A percentile compares a stretch with the other conserved stretches of the same genome.
Conservation (phyloP, 2,888 invertebrate genomes). For the Agrotis clavis region DNA sequence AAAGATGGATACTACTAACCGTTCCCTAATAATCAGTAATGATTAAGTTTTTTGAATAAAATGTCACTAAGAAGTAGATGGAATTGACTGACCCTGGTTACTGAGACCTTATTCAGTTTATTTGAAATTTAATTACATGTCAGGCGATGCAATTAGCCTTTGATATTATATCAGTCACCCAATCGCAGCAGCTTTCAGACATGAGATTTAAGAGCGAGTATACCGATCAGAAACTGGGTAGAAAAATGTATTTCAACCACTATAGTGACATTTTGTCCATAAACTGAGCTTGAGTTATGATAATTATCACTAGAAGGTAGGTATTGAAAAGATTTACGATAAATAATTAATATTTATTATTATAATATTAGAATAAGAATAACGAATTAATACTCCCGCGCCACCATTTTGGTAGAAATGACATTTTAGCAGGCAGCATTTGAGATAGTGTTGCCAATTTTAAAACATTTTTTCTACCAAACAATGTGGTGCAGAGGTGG, state of each 20-base stretch:
- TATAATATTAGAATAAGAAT: slow-evolving; percentile 60
- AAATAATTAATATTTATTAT: slow-evolving; percentile 60
- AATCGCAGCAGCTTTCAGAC: not conserved
- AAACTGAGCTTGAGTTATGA: slow-evolving; percentile 34
- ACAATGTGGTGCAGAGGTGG: slow-evolving; percentile 50
- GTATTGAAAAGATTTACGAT: slow-evolving; percentile 56
- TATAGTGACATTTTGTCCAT: slow-evolving; percentile 44
- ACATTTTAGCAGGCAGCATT: slow-evolving; percentile 44
- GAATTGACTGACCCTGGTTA: not conserved
- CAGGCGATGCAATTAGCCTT: not conserved
- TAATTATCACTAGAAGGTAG: slow-evolving; percentile 52
- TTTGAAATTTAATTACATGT: not conserved
- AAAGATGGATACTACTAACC: slow-evolving; percentile 23
- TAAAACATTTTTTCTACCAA: slow-evolving; percentile 58
- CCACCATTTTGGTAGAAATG: slow-evolving; percentile 58
- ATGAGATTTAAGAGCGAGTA: too few relatives aligned
- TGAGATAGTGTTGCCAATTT: slow-evolving; percentile 25
- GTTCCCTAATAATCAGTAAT: slow-evolving; percentile 32
- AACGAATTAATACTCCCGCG: slow-evolving; percentile 63
- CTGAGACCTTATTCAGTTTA: not conserved
- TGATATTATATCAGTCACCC: not conserved
- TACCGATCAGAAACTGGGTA: not conserved
- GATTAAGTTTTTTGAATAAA: slow-evolving; percentile 12
- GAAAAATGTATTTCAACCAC: not conserved
- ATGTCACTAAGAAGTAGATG: slow-evolving; percentile 12